Conservation (phyloP, 2,888 invertebrate species). For the Ypsolopha scabrella region DNA sequence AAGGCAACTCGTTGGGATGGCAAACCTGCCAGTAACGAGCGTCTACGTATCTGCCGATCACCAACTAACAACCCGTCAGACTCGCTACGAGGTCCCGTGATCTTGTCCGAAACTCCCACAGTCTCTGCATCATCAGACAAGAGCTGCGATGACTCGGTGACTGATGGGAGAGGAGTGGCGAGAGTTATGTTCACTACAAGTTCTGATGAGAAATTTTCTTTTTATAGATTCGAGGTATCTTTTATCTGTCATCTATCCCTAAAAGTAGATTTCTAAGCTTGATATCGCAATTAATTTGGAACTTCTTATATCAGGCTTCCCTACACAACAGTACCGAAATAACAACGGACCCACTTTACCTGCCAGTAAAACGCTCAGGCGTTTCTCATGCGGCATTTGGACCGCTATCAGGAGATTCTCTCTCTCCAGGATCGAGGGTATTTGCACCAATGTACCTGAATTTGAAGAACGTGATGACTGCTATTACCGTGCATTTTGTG, state of each 20-base stretch:
- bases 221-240: conserved; percentile 40
- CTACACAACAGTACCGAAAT: conserved; percentile 29
- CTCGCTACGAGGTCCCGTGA: too few species aligned
- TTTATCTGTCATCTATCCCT: not conserved
- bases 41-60: conserved; percentile 41
- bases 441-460: conserved; percentile 46
- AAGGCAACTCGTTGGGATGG: conserved; percentile 59
- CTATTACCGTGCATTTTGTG: conserved; percentile 55
- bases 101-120: conserved; percentile 2
- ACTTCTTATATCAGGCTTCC: conserved; percentile 26
- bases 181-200: conserved; percentile 39
- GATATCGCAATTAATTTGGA: too few species aligned
- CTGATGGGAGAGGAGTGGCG: conserved; percentile 39
- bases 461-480: conserved; percentile 21
- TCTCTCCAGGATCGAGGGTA: conserved; percentile 20
- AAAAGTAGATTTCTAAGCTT: not conserved
- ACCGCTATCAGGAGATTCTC: conserved; percentile 28
- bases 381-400: conserved; percentile 30
- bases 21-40: conserved; percentile 36
- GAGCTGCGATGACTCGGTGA: conserved; percentile 30
- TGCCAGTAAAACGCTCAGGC: conserved; percentile 20
- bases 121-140: conserved; percentile 2
- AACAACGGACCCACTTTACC: conserved; percentile 17
- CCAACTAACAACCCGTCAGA: conserved; percentile 12
- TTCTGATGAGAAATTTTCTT: conserved; percentile 21